phyloP scores from a whole-genome alignment of 1,140 invertebrate genomes.

The Eueides isabella region DNA sequence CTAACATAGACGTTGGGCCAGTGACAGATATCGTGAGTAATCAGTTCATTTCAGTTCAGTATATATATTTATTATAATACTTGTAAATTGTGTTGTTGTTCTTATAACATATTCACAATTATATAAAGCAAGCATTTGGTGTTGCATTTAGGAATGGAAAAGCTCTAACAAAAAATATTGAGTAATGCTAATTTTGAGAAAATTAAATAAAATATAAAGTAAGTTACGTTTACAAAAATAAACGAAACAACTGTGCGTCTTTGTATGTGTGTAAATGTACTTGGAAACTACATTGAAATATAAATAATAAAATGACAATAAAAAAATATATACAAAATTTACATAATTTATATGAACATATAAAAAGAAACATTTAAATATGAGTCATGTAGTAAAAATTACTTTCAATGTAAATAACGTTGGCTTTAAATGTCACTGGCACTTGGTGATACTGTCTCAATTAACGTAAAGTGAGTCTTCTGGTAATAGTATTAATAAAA shows the following conservation, averaged over 20 bases:
- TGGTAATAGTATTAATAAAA: not conserved
- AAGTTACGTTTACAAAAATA: no score
- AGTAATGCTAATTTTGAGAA: no score
- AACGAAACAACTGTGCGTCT: no score
- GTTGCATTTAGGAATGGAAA: not conserved
- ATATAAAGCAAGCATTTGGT: no score
- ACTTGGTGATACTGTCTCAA: not conserved
- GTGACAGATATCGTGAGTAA: slow-evolving; percentile 57
- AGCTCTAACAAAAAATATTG: not conserved
- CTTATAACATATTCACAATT: not conserved
- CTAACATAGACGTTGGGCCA: slow-evolving; percentile 63
- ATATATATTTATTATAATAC: not conserved
- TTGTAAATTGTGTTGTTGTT: not conserved
- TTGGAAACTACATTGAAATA: no score
- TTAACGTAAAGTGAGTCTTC: not conserved
- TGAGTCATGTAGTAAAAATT: not conserved
- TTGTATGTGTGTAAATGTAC: no score
- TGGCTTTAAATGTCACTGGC: not conserved
- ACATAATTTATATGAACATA: not conserved
- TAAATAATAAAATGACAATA: no score
- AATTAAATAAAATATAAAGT: no score
- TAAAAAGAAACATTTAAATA: not conserved
- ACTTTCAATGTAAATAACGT: not conserved
- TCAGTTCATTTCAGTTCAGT: not conserved
- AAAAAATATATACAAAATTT: not conserved